These are phyloP conservation scores for Drosophila nannoptera DNA, from an alignment of 1,140 invertebrate species.

Conservation along the genomic window DNA sequence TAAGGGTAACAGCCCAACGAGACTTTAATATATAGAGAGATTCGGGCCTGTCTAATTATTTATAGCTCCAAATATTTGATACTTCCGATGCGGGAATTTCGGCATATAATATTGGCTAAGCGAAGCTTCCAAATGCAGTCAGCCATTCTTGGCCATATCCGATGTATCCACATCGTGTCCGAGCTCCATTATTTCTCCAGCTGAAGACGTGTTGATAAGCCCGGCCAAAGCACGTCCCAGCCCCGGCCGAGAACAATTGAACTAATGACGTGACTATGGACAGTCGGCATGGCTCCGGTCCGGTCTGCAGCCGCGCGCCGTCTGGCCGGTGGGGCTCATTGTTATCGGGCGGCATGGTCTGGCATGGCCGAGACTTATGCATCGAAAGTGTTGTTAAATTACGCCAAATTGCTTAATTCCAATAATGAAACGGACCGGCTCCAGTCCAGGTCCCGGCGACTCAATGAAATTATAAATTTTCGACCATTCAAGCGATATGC, in stretches of 20 bases:
- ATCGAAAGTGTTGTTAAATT: slow-evolving; percentile 77
- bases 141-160: slow-evolving; percentile 5
- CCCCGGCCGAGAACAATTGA: slow-evolving; percentile 65
- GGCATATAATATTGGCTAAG: too few species aligned
- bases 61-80: too few species aligned
- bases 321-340: slow-evolving; percentile 42
- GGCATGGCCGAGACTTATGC: slow-evolving; percentile 61
- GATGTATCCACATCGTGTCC: slow-evolving; percentile 51
- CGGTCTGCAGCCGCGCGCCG: slow-evolving; percentile 14
- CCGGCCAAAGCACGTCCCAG: slow-evolving; percentile 32
- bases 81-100: too few species aligned
- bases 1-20: slow-evolving; percentile 37
- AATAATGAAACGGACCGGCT: slow-evolving; percentile 68
- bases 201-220: slow-evolving; percentile 66
- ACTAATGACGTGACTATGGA: slow-evolving; percentile 74
- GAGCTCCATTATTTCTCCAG: slow-evolving; percentile 56
- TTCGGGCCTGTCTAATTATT: too few species aligned
- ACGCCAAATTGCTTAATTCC: slow-evolving; percentile 77
- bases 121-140: too few species aligned
- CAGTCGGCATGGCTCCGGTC: slow-evolving; percentile 35
- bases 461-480: slow-evolving; percentile 76
- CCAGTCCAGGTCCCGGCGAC: slow-evolving; percentile 17
- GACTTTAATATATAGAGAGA: too few species aligned
- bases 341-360: slow-evolving; percentile 62
- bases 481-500: slow-evolving; percentile 62